Evolutionary conservation across 23 tunicate genomes (phyloP).

Genomic region (Ascidia mentula): DNA sequence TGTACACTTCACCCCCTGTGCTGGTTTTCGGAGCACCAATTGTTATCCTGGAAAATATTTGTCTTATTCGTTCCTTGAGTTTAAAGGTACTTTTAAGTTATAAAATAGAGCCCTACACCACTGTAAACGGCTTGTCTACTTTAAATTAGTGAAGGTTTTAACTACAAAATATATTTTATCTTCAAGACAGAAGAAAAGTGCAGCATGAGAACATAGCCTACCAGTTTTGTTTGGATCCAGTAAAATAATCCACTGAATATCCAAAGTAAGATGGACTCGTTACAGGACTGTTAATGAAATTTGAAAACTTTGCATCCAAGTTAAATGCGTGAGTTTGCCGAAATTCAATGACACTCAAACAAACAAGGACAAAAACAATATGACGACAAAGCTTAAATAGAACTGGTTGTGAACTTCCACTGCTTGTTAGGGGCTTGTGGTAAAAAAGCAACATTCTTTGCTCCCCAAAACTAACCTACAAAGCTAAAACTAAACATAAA

Average conservation of each 20-base stretch:
- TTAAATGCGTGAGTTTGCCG: constrained; percentile 59
- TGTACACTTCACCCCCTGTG: constrained; percentile 51
- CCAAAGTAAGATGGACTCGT: constrained; percentile 52
- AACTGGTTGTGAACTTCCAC: no score
- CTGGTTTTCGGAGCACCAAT: constrained; percentile 78
- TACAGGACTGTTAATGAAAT: constrained; percentile 23
- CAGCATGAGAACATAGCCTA: constrained; percentile 6
- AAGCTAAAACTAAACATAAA: background rate
- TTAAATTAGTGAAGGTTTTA: no score
- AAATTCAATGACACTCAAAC: no score
- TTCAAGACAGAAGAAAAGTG: background rate
- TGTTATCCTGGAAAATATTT: constrained; percentile 40
- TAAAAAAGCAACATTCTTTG: no score
- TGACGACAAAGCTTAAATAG: no score
- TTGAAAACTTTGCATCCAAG: constrained; percentile 74
- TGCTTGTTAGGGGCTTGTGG: no score
- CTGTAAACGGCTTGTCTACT: background rate
- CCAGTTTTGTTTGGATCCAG: constrained; percentile 45
- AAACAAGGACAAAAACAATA: no score
- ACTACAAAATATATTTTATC: no score
- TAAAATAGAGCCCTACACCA: background rate
- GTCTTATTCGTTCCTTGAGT: no score
- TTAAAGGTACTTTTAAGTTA: no score
- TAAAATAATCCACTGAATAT: constrained; percentile 58
- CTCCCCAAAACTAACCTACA: no score